Evolutionary conservation across 2,113 vertebrate genomes (phyloP).

Genomic region (Coracopsis vasa): DNA sequence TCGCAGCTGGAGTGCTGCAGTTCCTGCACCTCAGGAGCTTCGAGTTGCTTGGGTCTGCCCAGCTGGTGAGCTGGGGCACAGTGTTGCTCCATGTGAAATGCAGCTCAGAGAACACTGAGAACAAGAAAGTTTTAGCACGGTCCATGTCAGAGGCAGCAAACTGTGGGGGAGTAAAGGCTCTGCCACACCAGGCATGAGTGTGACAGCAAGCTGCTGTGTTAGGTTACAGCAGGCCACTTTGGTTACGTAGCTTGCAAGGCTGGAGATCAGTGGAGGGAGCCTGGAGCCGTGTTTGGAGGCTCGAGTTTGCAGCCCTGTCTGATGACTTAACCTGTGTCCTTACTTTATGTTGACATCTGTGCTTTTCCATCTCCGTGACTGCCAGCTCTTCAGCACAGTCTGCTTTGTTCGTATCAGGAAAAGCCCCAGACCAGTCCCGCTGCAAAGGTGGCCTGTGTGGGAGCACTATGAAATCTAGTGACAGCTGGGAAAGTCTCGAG

Average conservation of each 20-base stretch:
- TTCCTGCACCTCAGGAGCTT: background rate
- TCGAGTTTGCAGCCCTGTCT: background rate
- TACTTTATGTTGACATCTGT: background rate
- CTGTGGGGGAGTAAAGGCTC: fast-evolving
- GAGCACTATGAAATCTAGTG: background rate
- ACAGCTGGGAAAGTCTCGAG: background rate
- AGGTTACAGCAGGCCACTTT: background rate
- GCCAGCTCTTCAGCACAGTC: background rate
- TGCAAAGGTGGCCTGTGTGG: background rate
- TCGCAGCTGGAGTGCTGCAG: background rate
- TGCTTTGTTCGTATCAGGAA: background rate
- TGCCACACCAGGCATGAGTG: fast-evolving
- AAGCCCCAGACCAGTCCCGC: background rate
- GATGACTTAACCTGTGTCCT: background rate
- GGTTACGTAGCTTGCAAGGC: background rate
- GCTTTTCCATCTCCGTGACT: background rate
- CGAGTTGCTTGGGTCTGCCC: background rate
- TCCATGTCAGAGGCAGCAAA: background rate
- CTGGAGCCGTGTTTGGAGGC: background rate
- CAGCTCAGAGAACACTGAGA: background rate
- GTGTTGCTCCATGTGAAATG: background rate
- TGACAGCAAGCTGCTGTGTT: background rate
- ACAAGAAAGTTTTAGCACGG: background rate
- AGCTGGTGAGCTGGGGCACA: background rate
- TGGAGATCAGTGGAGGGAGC: background rate